Base-by-base conservation (phyloP, 2,888 invertebrate species). In the Fragum whitleyi region DNA sequence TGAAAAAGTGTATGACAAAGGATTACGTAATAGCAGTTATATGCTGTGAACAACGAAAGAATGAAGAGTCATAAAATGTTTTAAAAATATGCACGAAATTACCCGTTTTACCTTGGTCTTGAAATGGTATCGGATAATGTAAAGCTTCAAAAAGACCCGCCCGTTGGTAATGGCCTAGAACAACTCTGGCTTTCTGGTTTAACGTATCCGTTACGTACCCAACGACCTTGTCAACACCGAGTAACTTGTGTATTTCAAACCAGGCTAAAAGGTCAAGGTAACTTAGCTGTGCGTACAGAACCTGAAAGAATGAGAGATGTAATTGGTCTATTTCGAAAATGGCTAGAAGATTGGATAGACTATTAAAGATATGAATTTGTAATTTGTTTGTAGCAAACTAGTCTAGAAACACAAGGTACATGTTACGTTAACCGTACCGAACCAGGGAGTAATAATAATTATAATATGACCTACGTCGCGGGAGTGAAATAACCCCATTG, bases 151-250 rank as follows among this genome's bases (percentile, higher is more conserved):
- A 57, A 9, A 62, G 19, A n/a, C 62, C 62, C 6, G 11, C 9
- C 62, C 39, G 36, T 36, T 36, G n/a, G n/a, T 62, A 62, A 62
- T 62, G 21, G 29, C 39, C 21, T 6, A 62, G 39, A n/a, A 62
- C 62, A 28, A n/a, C 21, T n/a, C 32, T 32, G 1, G 62, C 32
- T 32, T 32, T 36, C 62, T 32, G 19, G n/a, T 62, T 62, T 11
- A 62, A 28, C 32, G 32, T n/a, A 36, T 62, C 62, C 6, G 32
- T 36, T 3, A 62, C 62, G n/a, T 62, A 62, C 0, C n/a, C 39
- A 16, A 62, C 6, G 7, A 62, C 39, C 23, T n/a, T 62, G 23
- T 62, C 36, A 36, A 62, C 36, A 32, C 62, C 62, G 1, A 62
- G 21, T 1, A 11, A 32, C 9, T 21, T 29, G 9, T 62, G 62